phyloP scores from a whole-genome alignment of 1,140 invertebrate species.

The Ceratosolen fusciceps region DNA sequence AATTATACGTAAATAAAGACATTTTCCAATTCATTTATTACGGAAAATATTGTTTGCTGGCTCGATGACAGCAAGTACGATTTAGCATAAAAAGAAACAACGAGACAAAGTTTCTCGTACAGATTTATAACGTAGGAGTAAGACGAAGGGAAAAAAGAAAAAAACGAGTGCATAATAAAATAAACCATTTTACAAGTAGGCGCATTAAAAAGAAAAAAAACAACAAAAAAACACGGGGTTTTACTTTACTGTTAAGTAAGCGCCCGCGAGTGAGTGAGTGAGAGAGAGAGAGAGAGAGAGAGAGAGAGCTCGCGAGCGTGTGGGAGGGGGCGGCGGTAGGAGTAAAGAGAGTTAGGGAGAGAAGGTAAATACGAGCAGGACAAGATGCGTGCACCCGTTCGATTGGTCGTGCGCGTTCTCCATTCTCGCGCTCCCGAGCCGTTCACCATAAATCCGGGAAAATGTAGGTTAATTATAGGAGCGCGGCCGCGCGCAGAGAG shows the following conservation, averaged over 20 bases:
- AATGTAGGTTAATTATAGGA: slow-evolving; percentile 64
- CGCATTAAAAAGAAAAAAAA: no score
- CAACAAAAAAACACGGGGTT: no score
- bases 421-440: slow-evolving; percentile 47
- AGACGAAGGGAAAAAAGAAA: no score
- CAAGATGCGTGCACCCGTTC: background rate
- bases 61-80: background rate
- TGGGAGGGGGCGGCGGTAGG: background rate
- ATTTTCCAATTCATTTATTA: background rate
- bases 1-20: background rate
- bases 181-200: background rate
- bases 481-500: background rate
- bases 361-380: background rate
- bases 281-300: background rate
- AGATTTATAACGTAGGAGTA: no score
- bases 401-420: slow-evolving; percentile 41
- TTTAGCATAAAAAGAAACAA: background rate
- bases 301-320: background rate
- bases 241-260: no score
- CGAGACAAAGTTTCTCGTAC: no score
- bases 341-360: background rate
- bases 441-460: slow-evolving; percentile 65
- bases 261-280: no score
- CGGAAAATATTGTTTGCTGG: background rate
- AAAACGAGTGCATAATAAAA: no score